Base-by-base conservation (phyloP, 2,888 invertebrate genomes). In the Clunio marinus region DNA sequence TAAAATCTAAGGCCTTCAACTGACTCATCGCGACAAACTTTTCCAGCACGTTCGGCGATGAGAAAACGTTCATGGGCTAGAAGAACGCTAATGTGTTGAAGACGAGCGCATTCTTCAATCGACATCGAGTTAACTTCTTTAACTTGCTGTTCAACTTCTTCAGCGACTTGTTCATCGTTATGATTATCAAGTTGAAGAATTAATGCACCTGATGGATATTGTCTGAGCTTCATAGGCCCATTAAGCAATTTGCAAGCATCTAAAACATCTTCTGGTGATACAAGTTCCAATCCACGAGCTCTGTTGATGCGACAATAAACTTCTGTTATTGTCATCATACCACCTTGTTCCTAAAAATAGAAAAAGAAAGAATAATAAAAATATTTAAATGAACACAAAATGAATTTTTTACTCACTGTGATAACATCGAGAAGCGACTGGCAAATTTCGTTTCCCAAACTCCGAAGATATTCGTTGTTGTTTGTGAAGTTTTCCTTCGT, bases 241-340 rank as follows among this genome's bases (percentile, higher is more conserved):
- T 74, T 72, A 4, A 80, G 79, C 71, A 81, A 85, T 78, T 85
- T 84, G 81, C 96, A 97, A 17, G 96, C 96, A 80, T 93, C 89
- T 51, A 97, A 80, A 72, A 98, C 83, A 83, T 99, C 99, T 78
- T 98, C 98, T 0, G 98, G 97, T 0, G 99, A 99, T 66, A 99
- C 80, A 0, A 99, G 82, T 80, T 98, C 96, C 72, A 98, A 82
- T 2, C 98, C 98, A 75, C 99, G 84, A 0, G 98, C 97, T 77
- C 99, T 84, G 79, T 99, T 99, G 1, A 98, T 89, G 73, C 98
- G 84, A 79, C 98, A 98, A 82, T 94, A 99, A 0, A 91, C 96
- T 81, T 99, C 99, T 2, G 96, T 90, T 69, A 99, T 80, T 0
- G 94, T 89, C 93, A 98, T 96, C 84, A 97, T 93, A 8, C 98